A percentile compares a stretch with the other conserved stretches of the same genome.
phyloP scores from a whole-genome alignment of 2,888 invertebrate genomes.

The Caenorhabditis doughertyi region DNA sequence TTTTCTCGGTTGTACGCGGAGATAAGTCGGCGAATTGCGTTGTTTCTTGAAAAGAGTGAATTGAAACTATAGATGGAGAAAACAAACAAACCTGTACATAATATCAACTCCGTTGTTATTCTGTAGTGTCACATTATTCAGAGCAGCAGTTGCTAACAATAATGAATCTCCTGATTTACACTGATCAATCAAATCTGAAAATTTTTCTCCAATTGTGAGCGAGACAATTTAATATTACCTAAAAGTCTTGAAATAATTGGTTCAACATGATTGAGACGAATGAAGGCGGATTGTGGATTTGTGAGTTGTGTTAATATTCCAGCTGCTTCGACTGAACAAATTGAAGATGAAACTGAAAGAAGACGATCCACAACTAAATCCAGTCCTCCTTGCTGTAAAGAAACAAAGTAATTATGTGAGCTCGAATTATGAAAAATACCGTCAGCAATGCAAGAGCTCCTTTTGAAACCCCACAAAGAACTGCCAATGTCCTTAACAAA shows the following conservation, averaged over 20 bases:
- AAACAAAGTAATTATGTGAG: neutral
- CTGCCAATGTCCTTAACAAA: conserved; percentile 76
- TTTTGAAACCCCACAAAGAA: conserved; percentile 79
- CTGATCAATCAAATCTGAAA: conserved; percentile 74
- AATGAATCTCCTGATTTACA: conserved; percentile 76
- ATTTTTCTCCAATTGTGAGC: neutral
- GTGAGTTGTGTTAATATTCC: conserved; percentile 81
- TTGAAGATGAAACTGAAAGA: conserved; percentile 62
- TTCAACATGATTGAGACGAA: conserved; percentile 71
- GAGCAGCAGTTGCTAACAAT: conserved; percentile 78
- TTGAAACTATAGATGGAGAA: neutral
- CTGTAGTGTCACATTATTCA: conserved; percentile 78
- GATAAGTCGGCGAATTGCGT: conserved; percentile 76
- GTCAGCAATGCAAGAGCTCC: conserved; percentile 80
- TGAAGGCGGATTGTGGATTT: conserved; percentile 77
- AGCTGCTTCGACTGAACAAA: conserved; percentile 80
- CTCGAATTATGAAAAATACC: conserved; percentile 41
- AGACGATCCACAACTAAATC: conserved; percentile 71
- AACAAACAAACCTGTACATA: conserved; percentile 61
- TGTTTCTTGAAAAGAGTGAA: conserved; percentile 52
- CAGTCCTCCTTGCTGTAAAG: conserved; percentile 77
- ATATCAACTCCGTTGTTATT: conserved; percentile 65
- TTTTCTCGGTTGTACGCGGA: conserved; percentile 69
- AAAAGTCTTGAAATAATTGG: conserved; percentile 72
- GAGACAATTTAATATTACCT: conserved; percentile 49